phyloP scores from a whole-genome alignment of 2,888 invertebrate species.

The Balanococcus diminutus region DNA sequence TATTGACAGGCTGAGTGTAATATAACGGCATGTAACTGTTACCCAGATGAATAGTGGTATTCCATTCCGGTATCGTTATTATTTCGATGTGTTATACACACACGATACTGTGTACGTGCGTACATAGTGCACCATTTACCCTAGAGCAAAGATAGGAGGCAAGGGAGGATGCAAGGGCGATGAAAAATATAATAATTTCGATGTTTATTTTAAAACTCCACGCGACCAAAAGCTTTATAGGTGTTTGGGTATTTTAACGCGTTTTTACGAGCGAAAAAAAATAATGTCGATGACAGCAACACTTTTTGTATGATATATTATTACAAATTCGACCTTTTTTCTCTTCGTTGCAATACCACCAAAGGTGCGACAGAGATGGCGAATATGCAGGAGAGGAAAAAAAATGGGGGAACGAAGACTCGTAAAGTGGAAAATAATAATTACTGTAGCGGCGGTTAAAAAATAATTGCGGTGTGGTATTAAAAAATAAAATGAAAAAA shows the following conservation, averaged over 20 bases:
- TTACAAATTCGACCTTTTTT: slow-evolving; percentile 35
- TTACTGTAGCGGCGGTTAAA: slow-evolving; percentile 33
- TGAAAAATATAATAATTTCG: slow-evolving; percentile 23
- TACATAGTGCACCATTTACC: not conserved
- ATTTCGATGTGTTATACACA: not conserved
- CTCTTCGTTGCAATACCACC: not conserved
- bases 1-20: not conserved
- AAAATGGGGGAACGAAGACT: slow-evolving; percentile 17
- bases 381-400: not conserved
- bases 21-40: not conserved
- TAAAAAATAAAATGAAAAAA: not conserved
- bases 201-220: slow-evolving; percentile 29
- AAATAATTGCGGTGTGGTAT: slow-evolving; percentile 33
- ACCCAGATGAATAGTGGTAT: not conserved
- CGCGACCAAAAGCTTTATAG: not conserved
- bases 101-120: not conserved
- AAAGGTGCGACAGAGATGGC: not conserved
- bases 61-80: not conserved
- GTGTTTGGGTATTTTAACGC: slow-evolving; percentile 19
- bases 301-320: slow-evolving; percentile 28
- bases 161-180: not conserved
- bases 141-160: not conserved
- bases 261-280: slow-evolving; percentile 32
- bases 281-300: slow-evolving; percentile 38
- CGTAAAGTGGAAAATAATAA: slow-evolving; percentile 40